Base-by-base conservation (phyloP, 2,888 invertebrate genomes). In the Heliconius aoede region DNA sequence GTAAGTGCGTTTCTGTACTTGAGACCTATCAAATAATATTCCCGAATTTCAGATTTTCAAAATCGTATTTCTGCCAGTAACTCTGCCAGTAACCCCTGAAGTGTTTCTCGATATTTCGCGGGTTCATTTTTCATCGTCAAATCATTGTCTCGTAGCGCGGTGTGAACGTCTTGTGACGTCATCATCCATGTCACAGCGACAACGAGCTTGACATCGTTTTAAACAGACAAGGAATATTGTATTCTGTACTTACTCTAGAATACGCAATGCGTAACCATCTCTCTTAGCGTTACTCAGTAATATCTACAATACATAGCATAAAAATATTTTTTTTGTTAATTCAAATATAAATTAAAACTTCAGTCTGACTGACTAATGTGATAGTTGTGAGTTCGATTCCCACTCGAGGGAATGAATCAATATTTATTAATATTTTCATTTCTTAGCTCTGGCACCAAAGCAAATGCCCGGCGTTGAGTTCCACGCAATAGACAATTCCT, bases 111-210 rank as follows among this genome's bases (percentile, higher is more conserved):
- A 32, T 69, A 69, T 69, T 55, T 69, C 69, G 58, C 78, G 73
- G 77, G 80, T 83, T 68, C 86, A 88, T 87, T 87, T 87, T 81
- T 85, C 83, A 81, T 86, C 85, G 85, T 85, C 86, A 88, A 90
- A 90, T 90, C 60, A 72, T 72, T 72, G 72, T 72, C 72, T 72
- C 60, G 40, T 21, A 72, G 40, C 60, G 64, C 26, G 64, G 84
- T 79, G 80, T 81, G 74, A 87, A 88, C 88, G 86, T 87, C 86
- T 87, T 85, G 86, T 88, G 88, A 90, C 88, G 89, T 91, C 91
- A 90, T 91, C 91, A 87, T 89, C 85, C 86, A 83, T 67, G 80
- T 75, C 74, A 79, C 73, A 69, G 73, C 76, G 72, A 78, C 77
- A 80, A 76, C 76, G 76, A 72, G 77, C 79, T 77, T 78, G 76